phyloP scores from a whole-genome alignment of 2,797 vertebrate genomes.

The Hephaestus fuliginosus region DNA sequence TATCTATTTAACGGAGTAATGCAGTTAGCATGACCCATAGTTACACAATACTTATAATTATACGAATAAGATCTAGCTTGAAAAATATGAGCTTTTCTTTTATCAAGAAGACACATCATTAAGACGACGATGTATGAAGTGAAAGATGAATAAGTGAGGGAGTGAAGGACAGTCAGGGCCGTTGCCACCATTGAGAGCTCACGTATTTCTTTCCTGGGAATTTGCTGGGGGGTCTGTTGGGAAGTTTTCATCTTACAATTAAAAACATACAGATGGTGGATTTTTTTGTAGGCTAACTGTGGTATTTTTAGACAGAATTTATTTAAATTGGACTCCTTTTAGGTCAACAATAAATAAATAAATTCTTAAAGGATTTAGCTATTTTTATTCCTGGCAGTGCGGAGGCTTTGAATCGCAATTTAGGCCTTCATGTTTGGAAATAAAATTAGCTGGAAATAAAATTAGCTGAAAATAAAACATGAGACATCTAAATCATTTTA shows the following conservation, averaged over 20 bases:
- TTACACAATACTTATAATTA: too few species aligned
- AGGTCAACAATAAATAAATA: conserved; percentile 7
- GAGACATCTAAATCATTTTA: background rate
- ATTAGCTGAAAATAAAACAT: background rate
- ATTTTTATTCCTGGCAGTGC: background rate
- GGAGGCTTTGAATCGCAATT: conserved; percentile 8
- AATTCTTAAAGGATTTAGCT: background rate
- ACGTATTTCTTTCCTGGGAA: background rate
- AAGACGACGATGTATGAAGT: too few species aligned
- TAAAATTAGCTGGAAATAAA: conserved; percentile 6
- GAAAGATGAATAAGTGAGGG: background rate
- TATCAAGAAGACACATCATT: background rate
- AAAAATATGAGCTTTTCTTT: too few species aligned
- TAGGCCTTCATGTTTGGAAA: conserved; percentile 2
- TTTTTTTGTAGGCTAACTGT: background rate
- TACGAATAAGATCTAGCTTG: too few species aligned
- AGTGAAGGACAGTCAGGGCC: background rate
- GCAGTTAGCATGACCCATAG: too few species aligned
- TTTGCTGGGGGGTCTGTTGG: background rate
- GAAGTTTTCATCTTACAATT: background rate
- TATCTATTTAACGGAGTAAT: too few species aligned
- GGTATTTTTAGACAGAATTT: background rate
- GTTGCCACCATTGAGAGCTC: background rate
- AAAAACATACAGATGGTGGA: background rate
- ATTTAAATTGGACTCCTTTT: conserved; percentile 1